phyloP scores from a whole-genome alignment of 2,888 invertebrate genomes.

The Piscicola geometra region DNA sequence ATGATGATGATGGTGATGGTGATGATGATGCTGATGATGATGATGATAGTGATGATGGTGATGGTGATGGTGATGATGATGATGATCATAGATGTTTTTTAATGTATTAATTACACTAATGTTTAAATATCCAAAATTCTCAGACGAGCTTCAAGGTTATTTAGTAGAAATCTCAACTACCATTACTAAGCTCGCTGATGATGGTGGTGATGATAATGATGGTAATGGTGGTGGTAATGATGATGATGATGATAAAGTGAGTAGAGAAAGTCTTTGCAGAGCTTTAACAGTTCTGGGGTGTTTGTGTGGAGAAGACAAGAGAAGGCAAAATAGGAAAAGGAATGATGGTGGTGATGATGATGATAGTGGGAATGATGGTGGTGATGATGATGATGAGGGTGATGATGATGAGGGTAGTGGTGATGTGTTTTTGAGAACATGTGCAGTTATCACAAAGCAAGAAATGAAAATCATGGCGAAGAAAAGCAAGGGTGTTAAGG shows the following conservation, averaged over 20 bases:
- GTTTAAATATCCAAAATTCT: too few species aligned
- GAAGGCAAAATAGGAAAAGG: background rate
- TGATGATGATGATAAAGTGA: background rate
- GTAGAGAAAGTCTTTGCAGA: too few species aligned
- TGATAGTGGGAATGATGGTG: background rate
- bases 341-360: background rate
- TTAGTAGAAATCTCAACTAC: too few species aligned
- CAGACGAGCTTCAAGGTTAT: too few species aligned
- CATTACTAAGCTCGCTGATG: too few species aligned
- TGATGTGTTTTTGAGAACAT: background rate
- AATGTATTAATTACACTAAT: too few species aligned
- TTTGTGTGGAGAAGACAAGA: background rate
- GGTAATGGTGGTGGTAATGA: background rate
- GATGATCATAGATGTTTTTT: too few species aligned
- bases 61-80: too few species aligned
- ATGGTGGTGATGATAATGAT: constrained; percentile 3
- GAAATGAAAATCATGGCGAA: background rate
- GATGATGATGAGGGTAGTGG: background rate
- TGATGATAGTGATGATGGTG: too few species aligned
- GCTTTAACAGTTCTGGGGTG: background rate
- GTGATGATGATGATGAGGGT: background rate
- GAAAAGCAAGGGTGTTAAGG: too few species aligned
- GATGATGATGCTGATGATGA: too few species aligned
- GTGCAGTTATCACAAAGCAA: background rate
- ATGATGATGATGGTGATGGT: too few species aligned